Percentiles rank a stretch among this genome's conserved stretches.
phyloP scores from a whole-genome alignment of 1,140 invertebrate species.

The Pseudobourletiella spinata region DNA sequence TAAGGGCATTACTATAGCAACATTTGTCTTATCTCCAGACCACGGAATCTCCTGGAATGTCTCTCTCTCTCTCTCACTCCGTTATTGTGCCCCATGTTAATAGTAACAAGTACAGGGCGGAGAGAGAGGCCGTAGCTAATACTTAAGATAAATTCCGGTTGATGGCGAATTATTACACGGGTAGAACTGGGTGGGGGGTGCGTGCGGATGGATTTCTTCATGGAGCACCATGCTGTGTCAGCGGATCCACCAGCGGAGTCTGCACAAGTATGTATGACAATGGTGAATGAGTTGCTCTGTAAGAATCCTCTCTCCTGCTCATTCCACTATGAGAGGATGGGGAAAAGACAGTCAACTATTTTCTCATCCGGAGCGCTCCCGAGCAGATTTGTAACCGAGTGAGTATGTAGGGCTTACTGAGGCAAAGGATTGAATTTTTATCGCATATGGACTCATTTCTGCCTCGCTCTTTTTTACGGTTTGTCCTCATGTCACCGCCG shows the following conservation, averaged over 20 bases:
- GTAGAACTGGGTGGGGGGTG: too few relatives aligned
- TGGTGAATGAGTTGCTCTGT: too few relatives aligned
- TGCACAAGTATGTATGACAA: too few relatives aligned
- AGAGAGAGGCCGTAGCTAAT: neutral
- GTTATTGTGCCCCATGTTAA: neutral
- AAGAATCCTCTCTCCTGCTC: too few relatives aligned
- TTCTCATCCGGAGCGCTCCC: too few relatives aligned
- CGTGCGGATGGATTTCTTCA: too few relatives aligned
- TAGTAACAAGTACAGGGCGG: neutral
- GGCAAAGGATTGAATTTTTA: slow-evolving; percentile 1
- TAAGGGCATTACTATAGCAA: neutral
- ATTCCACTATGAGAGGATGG: too few relatives aligned
- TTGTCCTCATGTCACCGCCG: neutral
- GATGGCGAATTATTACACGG: neutral
- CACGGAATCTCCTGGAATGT: neutral
- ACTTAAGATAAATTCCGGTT: neutral
- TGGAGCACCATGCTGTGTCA: too few relatives aligned
- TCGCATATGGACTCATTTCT: slow-evolving; percentile 2
- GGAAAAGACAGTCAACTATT: too few relatives aligned
- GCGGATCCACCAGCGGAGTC: too few relatives aligned
- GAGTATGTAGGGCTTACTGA: too few relatives aligned
- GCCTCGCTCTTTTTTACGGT: neutral
- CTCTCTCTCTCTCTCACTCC: neutral
- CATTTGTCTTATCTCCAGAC: neutral
- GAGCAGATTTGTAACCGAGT: too few relatives aligned